phyloP scores from a whole-genome alignment of 2,113 vertebrate genomes.

The Odontophorus gujanensis region DNA sequence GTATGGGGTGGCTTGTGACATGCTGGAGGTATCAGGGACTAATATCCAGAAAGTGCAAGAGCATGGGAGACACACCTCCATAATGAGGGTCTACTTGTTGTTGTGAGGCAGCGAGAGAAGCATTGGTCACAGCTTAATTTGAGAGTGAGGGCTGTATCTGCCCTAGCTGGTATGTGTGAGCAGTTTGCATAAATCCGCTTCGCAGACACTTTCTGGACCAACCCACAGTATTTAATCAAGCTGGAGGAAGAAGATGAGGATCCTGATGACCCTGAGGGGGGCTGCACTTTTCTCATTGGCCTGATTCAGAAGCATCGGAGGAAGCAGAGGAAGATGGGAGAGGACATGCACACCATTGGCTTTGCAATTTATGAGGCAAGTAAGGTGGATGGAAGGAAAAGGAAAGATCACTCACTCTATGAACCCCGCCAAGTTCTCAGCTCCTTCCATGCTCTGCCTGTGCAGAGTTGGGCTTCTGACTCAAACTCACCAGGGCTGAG shows the following conservation, averaged over 20 bases:
- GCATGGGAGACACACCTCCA: neutral
- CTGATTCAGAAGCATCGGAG: slow-evolving; percentile 96
- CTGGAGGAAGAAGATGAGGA: slow-evolving; percentile 93
- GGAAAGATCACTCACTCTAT: neutral
- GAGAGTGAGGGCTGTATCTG: neutral
- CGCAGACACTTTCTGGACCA: slow-evolving; percentile 93
- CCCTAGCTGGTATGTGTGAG: neutral
- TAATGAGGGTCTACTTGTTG: neutral
- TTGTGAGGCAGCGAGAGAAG: neutral
- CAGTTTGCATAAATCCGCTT: neutral
- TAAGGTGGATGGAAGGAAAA: neutral
- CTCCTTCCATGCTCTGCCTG: neutral
- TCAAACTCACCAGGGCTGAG: neutral
- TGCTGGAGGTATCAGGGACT: neutral
- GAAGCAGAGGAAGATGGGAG: slow-evolving; percentile 86
- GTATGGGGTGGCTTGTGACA: neutral
- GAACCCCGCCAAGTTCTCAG: neutral
- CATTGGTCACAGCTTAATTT: neutral
- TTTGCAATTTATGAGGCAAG: slow-evolving; percentile 94
- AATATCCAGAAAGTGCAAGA: neutral
- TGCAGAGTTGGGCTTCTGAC: neutral
- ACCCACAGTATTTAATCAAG: slow-evolving; percentile 91
- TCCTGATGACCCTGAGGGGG: slow-evolving; percentile 82
- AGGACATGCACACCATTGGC: slow-evolving; percentile 95
- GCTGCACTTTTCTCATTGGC: slow-evolving; percentile 92